Conservation (phyloP, 2,797 vertebrate species). For the Craterocephalus amniculus region DNA sequence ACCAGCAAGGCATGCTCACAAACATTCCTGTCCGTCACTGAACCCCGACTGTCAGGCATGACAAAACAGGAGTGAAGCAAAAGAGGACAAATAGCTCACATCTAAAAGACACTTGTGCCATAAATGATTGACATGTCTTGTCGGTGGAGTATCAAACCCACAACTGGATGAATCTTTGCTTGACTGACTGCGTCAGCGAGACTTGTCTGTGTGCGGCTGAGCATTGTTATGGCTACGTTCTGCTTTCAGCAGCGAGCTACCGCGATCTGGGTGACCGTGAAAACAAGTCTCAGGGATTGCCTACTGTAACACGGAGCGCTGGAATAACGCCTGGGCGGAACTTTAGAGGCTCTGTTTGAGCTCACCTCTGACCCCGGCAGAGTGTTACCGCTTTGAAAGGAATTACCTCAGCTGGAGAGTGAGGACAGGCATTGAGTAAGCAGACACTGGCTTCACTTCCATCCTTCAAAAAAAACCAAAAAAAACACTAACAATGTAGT, state of each 20-base stretch:
- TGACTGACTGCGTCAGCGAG: conserved; percentile 15
- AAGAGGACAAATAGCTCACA: conserved; percentile 32
- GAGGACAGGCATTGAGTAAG: conserved; percentile 44
- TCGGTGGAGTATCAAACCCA: conserved; percentile 3
- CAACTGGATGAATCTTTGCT: conserved; percentile 1
- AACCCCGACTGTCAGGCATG: conserved; percentile 71
- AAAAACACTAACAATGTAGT: conserved; percentile 63
- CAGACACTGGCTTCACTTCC: conserved; percentile 50
- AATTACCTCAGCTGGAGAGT: conserved; percentile 52
- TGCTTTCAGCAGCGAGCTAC: conserved; percentile 44
- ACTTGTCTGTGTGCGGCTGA: conserved; percentile 2
- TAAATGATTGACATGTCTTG: conserved; percentile 52
- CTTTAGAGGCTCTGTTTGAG: conserved; percentile 63
- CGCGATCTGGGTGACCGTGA: conserved; percentile 13
- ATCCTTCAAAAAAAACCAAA: conserved; percentile 29
- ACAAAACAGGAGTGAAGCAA: conserved; percentile 29
- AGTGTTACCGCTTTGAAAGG: conserved; percentile 48
- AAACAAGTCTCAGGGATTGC: conserved; percentile 17
- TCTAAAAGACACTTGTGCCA: conserved; percentile 14
- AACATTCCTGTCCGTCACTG: conserved; percentile 81
- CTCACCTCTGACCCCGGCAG: conserved; percentile 64
- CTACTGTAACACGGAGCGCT: conserved; percentile 26
- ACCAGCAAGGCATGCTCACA: conserved; percentile 70
- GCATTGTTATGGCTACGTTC: conserved; percentile 52
- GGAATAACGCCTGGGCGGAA: conserved; percentile 35